These are phyloP conservation scores for Pampus argenteus DNA, from an alignment of 2,797 vertebrate species.

Conservation along the genomic window DNA sequence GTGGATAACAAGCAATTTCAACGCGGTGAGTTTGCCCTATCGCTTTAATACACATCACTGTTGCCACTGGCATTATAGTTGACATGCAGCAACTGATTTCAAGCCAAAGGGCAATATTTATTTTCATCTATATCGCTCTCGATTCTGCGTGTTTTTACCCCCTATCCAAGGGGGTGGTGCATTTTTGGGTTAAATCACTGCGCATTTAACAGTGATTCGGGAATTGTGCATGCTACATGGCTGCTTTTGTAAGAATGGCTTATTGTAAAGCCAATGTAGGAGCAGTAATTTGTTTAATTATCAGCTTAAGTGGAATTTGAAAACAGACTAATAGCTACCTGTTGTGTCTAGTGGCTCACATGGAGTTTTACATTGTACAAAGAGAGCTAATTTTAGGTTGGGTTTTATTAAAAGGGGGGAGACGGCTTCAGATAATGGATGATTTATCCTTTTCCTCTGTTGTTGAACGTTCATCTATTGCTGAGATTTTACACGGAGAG, in stretches of 20 bases:
- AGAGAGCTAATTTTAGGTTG: not conserved
- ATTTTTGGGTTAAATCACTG: conserved; percentile 69
- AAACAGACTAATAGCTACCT: conserved; percentile 72
- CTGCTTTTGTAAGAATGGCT: conserved; percentile 24
- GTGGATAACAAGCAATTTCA: conserved; percentile 73
- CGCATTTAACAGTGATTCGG: conserved; percentile 67
- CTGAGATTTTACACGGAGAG: conserved; percentile 19
- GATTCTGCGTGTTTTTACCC: conserved; percentile 42
- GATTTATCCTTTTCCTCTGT: conserved; percentile 35
- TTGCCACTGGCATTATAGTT: conserved; percentile 25
- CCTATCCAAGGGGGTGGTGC: conserved; percentile 32
- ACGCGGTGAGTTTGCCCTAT: conserved; percentile 80
- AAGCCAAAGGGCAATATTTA: not conserved
- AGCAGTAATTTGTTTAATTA: conserved; percentile 12
- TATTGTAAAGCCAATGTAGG: not conserved
- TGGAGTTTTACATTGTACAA: conserved; percentile 52
- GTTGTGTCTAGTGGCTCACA: conserved; percentile 69
- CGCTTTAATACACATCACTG: conserved; percentile 30
- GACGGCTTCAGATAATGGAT: conserved; percentile 43
- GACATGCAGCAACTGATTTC: conserved; percentile 13
- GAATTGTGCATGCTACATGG: conserved; percentile 49
- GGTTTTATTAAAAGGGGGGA: conserved; percentile 13
- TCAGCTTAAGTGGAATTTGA: conserved; percentile 24
- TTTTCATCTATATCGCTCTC: not conserved
- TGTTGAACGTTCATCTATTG: conserved; percentile 25